Evolutionary conservation across 30 jellyfish, hydroid and myxozoan genomes (phyloP).

Genomic region (Phacellophora camtschatica): DNA sequence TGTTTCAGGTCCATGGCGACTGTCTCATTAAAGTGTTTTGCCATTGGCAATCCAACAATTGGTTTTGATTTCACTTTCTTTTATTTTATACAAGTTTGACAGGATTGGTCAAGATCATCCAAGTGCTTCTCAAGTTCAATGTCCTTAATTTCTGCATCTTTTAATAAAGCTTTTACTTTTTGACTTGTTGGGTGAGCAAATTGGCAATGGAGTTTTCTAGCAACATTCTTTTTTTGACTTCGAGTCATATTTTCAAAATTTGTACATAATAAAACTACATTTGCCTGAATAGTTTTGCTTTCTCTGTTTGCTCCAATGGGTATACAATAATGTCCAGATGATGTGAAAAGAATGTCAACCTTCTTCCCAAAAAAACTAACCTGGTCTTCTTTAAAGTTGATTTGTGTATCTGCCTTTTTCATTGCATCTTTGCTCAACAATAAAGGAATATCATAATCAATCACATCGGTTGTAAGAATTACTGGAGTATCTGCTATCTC

Average conservation of each 20-base stretch:
- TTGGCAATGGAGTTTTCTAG: not conserved
- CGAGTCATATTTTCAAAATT: not conserved
- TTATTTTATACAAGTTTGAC: slow-evolving; percentile 15
- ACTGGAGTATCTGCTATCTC: not conserved
- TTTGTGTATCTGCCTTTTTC: slow-evolving; percentile 35
- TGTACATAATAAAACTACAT: not conserved
- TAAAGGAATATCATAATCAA: slow-evolving; percentile 10
- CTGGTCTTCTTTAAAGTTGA: slow-evolving; percentile 26
- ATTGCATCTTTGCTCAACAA: slow-evolving; percentile 15
- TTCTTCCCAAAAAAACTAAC: slow-evolving; percentile 29
- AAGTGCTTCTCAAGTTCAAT: not conserved
- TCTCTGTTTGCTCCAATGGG: not conserved
- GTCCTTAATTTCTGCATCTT: slow-evolving; percentile 2
- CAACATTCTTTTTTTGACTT: slow-evolving; percentile 1
- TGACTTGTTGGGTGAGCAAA: slow-evolving; percentile 25
- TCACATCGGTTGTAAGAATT: not conserved
- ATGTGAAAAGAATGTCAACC: not conserved
- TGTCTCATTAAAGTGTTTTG: slow-evolving; percentile 30
- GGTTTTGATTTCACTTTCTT: slow-evolving; percentile 24
- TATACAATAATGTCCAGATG: slow-evolving; percentile 38
- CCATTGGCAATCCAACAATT: slow-evolving; percentile 46
- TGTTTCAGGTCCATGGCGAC: slow-evolving; percentile 61
- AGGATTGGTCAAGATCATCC: not conserved
- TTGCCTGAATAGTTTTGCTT: not conserved
- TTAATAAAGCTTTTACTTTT: slow-evolving; percentile 6